Evolutionary conservation across 2,888 invertebrate genomes (phyloP), one percentile per base, ranked within the genome.

Genomic region (Limnephilus lunatus): DNA sequence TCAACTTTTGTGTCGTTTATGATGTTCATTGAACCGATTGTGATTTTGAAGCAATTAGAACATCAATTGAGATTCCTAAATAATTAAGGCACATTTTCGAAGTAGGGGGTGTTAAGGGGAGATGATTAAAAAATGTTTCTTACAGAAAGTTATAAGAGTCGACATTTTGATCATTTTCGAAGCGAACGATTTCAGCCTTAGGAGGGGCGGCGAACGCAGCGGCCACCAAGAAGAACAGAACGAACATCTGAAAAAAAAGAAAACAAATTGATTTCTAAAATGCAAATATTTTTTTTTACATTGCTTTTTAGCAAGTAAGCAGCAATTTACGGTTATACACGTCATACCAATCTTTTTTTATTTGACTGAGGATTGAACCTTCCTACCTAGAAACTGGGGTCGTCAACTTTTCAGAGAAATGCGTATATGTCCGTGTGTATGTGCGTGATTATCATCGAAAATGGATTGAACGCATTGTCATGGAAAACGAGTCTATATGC

Each of bases 201-300:
- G 93, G 95, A 11, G 96, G 95, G 19, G 95, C 95, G 25, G 95
- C 95, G 31, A 94, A 94, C 89, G 94, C 95, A 25, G 94, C 94
- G 81, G 95, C 95, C 92, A 96, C 94, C 96, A 94, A 93, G 94
- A 95, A 94, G 92, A 95, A 94, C 94, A 96, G 95, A 94, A 97
- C 94, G 44, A 92, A 86, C 14, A 87, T 44, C 92, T 92, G 90
- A 9, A 91, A 92, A n/a, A 3, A 35, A 68, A 19, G 9, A 68
- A 7, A 68, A 25, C 11, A 68, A 44, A 44, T 44, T 44, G 44
- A 44, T 44, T 12, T 7, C 19, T 25, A 0, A n/a, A 53, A 53
- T 48, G 48, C 3, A 48, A 48, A 48, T 3, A 14, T 48, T 11
- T 2, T 48, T 11, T 2, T 48, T 12, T 48, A 14, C 14, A 48